These are phyloP conservation scores for Formica selysi DNA, from an alignment of 1,140 invertebrate genomes.

Conservation along the genomic window DNA sequence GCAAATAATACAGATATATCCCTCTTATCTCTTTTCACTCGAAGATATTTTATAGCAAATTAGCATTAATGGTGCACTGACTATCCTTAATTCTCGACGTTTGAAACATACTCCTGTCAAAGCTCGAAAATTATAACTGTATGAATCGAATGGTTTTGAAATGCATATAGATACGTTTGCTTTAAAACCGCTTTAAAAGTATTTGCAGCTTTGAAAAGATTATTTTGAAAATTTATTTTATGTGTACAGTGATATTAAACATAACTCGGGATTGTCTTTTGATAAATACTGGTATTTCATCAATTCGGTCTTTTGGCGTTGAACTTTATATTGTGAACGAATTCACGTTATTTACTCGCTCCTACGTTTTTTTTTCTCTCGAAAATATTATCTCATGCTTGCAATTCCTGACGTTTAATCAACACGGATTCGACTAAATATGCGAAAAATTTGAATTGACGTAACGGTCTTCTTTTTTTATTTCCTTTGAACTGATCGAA, in stretches of 20 bases:
- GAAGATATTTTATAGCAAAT: constrained; percentile 3
- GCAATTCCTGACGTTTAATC: constrained; percentile 45
- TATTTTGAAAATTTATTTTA: constrained; percentile 9
- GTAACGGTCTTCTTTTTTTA: not conserved
- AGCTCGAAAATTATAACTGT: not conserved
- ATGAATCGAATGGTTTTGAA: constrained; percentile 24
- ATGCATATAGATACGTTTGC: not conserved
- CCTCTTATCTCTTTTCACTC: not conserved
- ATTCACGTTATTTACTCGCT: not conserved
- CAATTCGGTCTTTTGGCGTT: constrained; percentile 12
- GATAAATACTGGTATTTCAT: constrained; percentile 28
- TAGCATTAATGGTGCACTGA: constrained; percentile 20
- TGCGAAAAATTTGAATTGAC: constrained; percentile 6
- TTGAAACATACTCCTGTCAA: not conserved
- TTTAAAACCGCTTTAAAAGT: constrained; percentile 36
- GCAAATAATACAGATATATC: not conserved
- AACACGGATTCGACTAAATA: constrained; percentile 10
- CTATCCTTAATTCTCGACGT: not conserved
- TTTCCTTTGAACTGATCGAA: not conserved
- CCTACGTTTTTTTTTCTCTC: constrained; percentile 12
- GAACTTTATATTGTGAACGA: not conserved
- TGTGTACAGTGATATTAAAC: constrained; percentile 30
- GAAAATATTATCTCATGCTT: constrained; percentile 41
- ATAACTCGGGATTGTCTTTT: constrained; percentile 26
- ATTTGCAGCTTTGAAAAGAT: constrained; percentile 31